Conservation (phyloP, 1,140 invertebrate species). For the Drepana arcuata region DNA sequence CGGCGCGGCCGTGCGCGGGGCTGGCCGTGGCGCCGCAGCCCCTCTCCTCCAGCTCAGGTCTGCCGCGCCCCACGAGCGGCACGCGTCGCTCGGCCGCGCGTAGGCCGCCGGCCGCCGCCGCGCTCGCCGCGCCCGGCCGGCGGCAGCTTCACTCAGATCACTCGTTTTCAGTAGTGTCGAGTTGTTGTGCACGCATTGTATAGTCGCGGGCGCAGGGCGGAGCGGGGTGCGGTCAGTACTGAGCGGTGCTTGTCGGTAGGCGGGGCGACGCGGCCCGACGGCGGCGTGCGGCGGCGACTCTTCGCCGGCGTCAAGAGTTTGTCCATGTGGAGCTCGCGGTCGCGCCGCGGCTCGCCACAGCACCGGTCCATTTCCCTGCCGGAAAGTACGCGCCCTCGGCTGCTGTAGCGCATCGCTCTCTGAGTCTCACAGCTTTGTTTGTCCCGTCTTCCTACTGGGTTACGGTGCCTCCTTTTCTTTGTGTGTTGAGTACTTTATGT, state of each 20-base stretch:
- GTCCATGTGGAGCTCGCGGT: slow-evolving; percentile 79
- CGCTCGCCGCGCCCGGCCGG: slow-evolving; percentile 22
- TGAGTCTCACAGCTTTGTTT: slow-evolving; percentile 61
- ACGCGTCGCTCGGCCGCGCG: slow-evolving; percentile 38
- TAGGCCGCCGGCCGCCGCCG: slow-evolving; percentile 25
- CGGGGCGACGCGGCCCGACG: slow-evolving; percentile 45
- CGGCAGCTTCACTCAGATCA: slow-evolving; percentile 50
- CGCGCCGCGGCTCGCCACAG: slow-evolving; percentile 78
- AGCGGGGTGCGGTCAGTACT: slow-evolving; percentile 51
- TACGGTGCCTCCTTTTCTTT: slow-evolving; percentile 51
- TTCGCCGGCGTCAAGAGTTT: slow-evolving; percentile 83
- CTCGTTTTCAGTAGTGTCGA: slow-evolving; percentile 62
- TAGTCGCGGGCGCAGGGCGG: slow-evolving; percentile 58
- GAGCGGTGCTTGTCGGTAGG: slow-evolving; percentile 62
- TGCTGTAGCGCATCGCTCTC: slow-evolving; percentile 54
- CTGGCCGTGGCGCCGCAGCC: slow-evolving; percentile 65
- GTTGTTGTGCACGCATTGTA: slow-evolving; percentile 54
- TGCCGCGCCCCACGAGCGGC: slow-evolving; percentile 50
- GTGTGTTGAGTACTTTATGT: slow-evolving; percentile 46
- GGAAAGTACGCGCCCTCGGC: slow-evolving; percentile 80
- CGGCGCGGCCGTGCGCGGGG: slow-evolving; percentile 45
- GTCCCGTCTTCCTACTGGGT: slow-evolving; percentile 52
- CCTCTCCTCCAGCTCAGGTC: slow-evolving; percentile 71
- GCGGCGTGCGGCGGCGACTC: slow-evolving; percentile 74
- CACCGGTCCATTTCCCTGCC: slow-evolving; percentile 84